These are phyloP conservation scores for Plectrocnemia conspersa DNA, from an alignment of 1,140 invertebrate genomes.

Conservation along the genomic window DNA sequence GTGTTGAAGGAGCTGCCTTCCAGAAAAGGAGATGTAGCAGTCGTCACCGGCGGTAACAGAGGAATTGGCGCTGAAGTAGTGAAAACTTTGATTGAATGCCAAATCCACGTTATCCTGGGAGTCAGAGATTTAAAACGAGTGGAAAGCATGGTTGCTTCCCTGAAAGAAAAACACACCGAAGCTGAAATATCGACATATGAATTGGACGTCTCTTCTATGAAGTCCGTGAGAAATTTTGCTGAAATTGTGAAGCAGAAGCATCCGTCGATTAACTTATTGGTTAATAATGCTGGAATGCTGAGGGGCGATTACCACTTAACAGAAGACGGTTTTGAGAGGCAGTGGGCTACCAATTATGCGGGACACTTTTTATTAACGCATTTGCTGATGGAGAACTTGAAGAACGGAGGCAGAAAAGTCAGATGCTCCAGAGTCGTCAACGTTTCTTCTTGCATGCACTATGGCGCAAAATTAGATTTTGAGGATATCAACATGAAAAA, in stretches of 20 bases:
- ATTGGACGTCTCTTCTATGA: slow-evolving; percentile 61
- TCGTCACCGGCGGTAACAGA: slow-evolving; percentile 82
- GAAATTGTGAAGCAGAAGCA: slow-evolving; percentile 59
- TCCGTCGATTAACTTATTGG: slow-evolving; percentile 64
- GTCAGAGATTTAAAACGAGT: slow-evolving; percentile 62
- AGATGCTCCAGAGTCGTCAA: slow-evolving; percentile 72
- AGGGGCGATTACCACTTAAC: slow-evolving; percentile 71
- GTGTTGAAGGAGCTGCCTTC: slow-evolving; percentile 42
- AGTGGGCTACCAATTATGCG: slow-evolving; percentile 77
- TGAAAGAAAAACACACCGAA: slow-evolving; percentile 9
- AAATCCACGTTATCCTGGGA: slow-evolving; percentile 80
- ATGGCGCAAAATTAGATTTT: slow-evolving; percentile 66
- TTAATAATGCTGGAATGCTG: slow-evolving; percentile 89
- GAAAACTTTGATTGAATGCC: slow-evolving; percentile 69
- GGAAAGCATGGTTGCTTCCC: slow-evolving; percentile 47
- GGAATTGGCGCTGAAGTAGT: slow-evolving; percentile 80
- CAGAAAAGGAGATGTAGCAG: slow-evolving; percentile 61
- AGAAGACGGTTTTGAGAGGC: slow-evolving; percentile 75
- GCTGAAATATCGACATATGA: slow-evolving; percentile 37
- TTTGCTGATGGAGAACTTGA: slow-evolving; percentile 68
- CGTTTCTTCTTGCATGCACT: slow-evolving; percentile 81
- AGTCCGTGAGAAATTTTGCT: slow-evolving; percentile 74
- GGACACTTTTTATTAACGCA: slow-evolving; percentile 86
- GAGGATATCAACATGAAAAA: slow-evolving; percentile 72
- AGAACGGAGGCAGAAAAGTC: slow-evolving; percentile 52